These are phyloP conservation scores for Listrodromus nycthemerus DNA, from an alignment of 2,888 invertebrate genomes.

Conservation along the genomic window DNA sequence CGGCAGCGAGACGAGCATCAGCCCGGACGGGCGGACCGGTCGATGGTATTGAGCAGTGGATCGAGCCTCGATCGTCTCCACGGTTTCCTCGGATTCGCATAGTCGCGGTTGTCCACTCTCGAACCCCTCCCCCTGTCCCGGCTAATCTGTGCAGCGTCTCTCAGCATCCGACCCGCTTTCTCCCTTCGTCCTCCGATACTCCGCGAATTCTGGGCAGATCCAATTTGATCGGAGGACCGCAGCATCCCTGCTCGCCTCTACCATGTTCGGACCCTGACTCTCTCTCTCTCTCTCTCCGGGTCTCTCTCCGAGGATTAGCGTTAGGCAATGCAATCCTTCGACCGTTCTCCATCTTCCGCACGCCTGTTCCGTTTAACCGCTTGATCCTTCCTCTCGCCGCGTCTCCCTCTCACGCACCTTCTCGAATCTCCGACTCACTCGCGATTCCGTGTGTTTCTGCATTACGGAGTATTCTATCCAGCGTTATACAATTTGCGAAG, in stretches of 20 bases:
- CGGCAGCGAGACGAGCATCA: slow-evolving; percentile 35
- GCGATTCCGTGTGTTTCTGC: background rate
- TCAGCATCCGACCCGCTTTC: slow-evolving; percentile 67
- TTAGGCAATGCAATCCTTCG: slow-evolving; percentile 42
- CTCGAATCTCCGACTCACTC: background rate
- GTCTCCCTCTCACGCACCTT: background rate
- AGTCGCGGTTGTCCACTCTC: slow-evolving; percentile 67
- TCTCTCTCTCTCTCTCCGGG: slow-evolving; percentile 55
- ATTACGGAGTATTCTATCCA: background rate
- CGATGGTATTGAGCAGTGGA: slow-evolving; percentile 36
- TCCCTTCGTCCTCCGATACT: slow-evolving; percentile 66
- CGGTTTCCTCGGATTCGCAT: slow-evolving; percentile 62
- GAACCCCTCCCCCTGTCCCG: slow-evolving; percentile 52
- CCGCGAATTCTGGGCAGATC: slow-evolving; percentile 78
- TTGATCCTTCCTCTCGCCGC: slow-evolving; percentile 10
- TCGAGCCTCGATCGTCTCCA: slow-evolving; percentile 60
- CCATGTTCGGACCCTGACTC: slow-evolving; percentile 28
- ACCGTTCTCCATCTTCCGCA: slow-evolving; percentile 53
- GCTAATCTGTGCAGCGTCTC: slow-evolving; percentile 57
- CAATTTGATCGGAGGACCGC: slow-evolving; percentile 81
- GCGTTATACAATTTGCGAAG: slow-evolving; percentile 17
- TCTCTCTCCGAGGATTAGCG: slow-evolving; percentile 19
- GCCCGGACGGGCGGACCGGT: slow-evolving; percentile 10
- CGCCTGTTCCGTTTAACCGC: slow-evolving; percentile 27
- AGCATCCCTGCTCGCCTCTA: slow-evolving; percentile 63